phyloP scores from a whole-genome alignment of 2,797 vertebrate genomes.

The Selene dorsalis region DNA sequence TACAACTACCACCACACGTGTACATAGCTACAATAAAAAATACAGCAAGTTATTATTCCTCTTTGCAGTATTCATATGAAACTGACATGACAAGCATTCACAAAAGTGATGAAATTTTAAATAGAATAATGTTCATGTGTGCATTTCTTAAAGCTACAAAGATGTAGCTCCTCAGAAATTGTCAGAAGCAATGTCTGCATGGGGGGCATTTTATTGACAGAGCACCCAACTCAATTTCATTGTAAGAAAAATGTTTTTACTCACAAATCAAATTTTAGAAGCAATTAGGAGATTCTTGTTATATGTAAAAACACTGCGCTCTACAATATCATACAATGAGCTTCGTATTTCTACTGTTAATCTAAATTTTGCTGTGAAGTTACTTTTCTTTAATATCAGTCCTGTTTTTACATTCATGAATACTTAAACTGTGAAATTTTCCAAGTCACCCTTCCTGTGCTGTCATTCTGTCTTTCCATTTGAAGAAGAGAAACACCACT shows the following conservation, averaged over 20 bases:
- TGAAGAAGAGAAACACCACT: conserved; percentile 57
- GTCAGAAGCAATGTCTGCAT: neutral
- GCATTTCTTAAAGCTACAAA: neutral
- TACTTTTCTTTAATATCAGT: conserved; percentile 4
- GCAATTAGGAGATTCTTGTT: neutral
- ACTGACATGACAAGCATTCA: neutral
- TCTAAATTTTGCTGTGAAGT: neutral
- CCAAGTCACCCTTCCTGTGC: conserved; percentile 15
- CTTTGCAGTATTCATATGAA: neutral
- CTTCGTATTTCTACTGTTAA: neutral
- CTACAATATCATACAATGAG: neutral
- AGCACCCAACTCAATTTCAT: too few relatives aligned
- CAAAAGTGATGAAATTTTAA: neutral
- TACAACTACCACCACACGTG: conserved; percentile 6
- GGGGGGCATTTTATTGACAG: too few relatives aligned
- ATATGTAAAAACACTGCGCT: too few relatives aligned
- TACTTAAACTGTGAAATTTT: conserved; percentile 29
- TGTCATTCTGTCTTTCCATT: conserved; percentile 34
- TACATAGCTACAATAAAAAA: conserved; percentile 5
- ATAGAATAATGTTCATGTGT: neutral
- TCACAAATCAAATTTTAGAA: neutral
- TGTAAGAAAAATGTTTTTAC: too few relatives aligned
- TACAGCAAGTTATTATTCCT: neutral
- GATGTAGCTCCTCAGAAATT: neutral
- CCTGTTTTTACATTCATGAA: conserved; percentile 24